Evolutionary conservation across 1,140 invertebrate species (phyloP).

Genomic region (Ceratoteleas bidentatus): DNA sequence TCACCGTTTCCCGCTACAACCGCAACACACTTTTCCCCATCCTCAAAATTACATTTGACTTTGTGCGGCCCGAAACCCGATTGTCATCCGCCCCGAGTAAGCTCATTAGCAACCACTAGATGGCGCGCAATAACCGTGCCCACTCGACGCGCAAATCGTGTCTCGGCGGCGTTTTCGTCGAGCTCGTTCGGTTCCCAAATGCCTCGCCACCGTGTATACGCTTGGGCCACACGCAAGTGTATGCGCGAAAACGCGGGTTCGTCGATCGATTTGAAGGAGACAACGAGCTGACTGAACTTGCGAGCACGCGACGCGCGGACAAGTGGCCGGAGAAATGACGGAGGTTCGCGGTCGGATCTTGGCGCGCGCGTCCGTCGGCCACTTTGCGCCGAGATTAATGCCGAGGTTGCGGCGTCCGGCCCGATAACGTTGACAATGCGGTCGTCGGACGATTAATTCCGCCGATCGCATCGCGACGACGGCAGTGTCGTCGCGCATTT

Average conservation of each 20-base stretch:
- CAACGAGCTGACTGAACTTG: conserved; percentile 61
- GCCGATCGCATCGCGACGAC: too few species aligned
- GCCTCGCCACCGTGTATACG: conserved; percentile 38
- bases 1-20: too few species aligned
- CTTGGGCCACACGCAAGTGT: conserved; percentile 31
- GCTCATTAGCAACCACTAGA: too few species aligned
- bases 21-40: too few species aligned
- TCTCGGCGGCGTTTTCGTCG: too few species aligned
- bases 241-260: conserved; percentile 56
- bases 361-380: conserved; percentile 35
- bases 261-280: conserved; percentile 65
- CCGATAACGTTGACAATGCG: conserved; percentile 51
- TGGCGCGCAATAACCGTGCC: too few species aligned
- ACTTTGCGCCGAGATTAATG: conserved; percentile 46
- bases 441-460: too few species aligned
- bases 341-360: conserved; percentile 28
- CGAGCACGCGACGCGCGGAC: conserved; percentile 51
- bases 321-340: conserved; percentile 58
- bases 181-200: not conserved
- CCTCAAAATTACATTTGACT: too few species aligned
- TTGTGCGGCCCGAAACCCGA: too few species aligned
- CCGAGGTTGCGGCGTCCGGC: conserved; percentile 27
- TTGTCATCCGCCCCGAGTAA: too few species aligned
- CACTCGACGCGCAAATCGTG: too few species aligned
- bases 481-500: too few species aligned